phyloP scores from a whole-genome alignment of 2,797 vertebrate genomes.

The Brachyalestes nurse region DNA sequence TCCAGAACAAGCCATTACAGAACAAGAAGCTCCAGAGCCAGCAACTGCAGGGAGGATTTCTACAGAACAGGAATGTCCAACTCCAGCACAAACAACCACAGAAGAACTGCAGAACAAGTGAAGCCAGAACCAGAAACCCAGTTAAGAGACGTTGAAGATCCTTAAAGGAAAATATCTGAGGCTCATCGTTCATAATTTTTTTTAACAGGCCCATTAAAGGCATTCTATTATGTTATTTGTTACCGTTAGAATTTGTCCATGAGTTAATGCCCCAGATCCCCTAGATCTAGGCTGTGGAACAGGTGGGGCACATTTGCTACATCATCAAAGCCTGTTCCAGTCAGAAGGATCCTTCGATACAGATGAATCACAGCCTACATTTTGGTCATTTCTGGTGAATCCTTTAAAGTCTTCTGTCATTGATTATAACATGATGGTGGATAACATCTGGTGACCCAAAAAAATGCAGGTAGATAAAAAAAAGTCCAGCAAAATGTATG shows the following conservation, averaged over 20 bases:
- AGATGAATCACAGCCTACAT: no score
- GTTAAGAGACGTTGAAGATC: not conserved
- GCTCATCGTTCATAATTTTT: not conserved
- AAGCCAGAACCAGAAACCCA: conserved; percentile 7
- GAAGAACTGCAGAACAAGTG: not conserved
- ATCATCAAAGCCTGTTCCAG: no score
- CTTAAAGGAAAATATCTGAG: not conserved
- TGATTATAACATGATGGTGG: no score
- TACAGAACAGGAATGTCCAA: not conserved
- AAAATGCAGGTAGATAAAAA: no score
- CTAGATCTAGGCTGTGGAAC: no score
- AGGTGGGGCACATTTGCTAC: no score
- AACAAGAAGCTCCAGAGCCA: not conserved
- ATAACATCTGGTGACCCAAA: no score
- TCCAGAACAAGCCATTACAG: not conserved
- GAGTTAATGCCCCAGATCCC: not conserved
- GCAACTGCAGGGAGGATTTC: not conserved
- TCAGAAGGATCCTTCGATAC: no score
- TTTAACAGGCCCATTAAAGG: not conserved
- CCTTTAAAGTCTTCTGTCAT: no score
- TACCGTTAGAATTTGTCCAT: not conserved
- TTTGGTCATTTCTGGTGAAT: no score
- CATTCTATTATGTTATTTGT: not conserved
- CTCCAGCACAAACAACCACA: not conserved
- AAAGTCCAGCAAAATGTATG: no score